Base-by-base conservation (phyloP, 2,888 invertebrate genomes). In the Epistrophe eligans region DNA sequence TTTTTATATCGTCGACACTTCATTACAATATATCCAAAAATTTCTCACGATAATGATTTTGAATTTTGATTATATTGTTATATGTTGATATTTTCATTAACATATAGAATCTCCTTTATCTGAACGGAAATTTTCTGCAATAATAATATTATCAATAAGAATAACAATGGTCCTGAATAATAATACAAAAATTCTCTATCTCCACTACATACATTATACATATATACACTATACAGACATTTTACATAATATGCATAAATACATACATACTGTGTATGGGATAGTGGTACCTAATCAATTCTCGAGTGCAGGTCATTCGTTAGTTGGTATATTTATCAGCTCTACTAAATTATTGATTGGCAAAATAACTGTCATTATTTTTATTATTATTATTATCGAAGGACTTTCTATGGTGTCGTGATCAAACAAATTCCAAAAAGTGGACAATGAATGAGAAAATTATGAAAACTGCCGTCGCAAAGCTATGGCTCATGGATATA, bases 381-480 rank as follows among this genome's bases (percentile, higher is more conserved):
- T 66, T 70, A 52, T 40, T 70, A 70, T 52, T 70, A 70, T 52
- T 70, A 70, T 55, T 70, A 55, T 50, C 6, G n/a, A 45, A 24
- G 24, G 55, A 43, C 38, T 28, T 70, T 70, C 55, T 28, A 19
- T 48, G 9, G 67, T 67, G 50, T 40, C 40, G 24, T 55, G 55
- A 55, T 70, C 70, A 70, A 70, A 43, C 70, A 70, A 70, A 70
- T 40, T 70, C 70, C 55, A 55, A 70, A 70, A 55, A 24, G 55
- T 55, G 70, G 70, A 70, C 70, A 70, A n/a, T 70, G 40, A 55
- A 70, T 70, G 52, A 10, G 24, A 52, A 40, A 55, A 70, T 70
- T 70, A 70, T 70, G 52, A 70, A 70, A 70, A 70, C 40, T 55
- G 28, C 55, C 15, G 28, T 55, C 40, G 28, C 70, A 19, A 3